Conservation (phyloP, 2,888 invertebrate species). For the Agriotes lineatus region DNA sequence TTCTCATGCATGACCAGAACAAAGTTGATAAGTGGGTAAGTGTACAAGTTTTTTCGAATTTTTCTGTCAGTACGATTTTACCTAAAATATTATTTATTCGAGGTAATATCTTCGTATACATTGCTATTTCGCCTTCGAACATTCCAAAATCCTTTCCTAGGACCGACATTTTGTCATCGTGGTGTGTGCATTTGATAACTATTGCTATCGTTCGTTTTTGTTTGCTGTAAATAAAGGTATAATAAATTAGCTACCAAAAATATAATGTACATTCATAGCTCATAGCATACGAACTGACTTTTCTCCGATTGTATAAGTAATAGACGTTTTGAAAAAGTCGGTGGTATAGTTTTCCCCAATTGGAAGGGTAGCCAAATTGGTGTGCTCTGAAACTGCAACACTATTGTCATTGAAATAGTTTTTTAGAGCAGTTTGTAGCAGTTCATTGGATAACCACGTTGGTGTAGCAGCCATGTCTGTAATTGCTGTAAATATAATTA, state of each 20-base stretch:
- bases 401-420: conserved; percentile 48
- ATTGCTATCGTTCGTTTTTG: too few relatives aligned
- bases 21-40: too few relatives aligned
- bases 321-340: conserved; percentile 53
- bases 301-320: conserved; percentile 43
- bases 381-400: conserved; percentile 48
- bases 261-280: too few relatives aligned
- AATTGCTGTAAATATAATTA: too few relatives aligned
- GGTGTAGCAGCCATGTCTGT: neutral
- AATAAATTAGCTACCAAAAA: too few relatives aligned
- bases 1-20: too few relatives aligned
- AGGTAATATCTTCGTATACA: neutral
- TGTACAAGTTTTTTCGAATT: too few relatives aligned
- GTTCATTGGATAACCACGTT: neutral
- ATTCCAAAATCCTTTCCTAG: too few relatives aligned
- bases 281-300: too few relatives aligned
- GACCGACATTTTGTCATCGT: too few relatives aligned
- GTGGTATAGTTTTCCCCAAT: conserved; percentile 59
- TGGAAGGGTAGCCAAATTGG: conserved; percentile 53
- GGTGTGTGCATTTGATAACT: too few relatives aligned
- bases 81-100: neutral
- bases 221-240: neutral
- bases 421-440: conserved; percentile 47
- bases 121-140: neutral
- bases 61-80: too few relatives aligned